Base-by-base conservation (phyloP, 2,113 vertebrate species). In the Cheilinus undulatus region DNA sequence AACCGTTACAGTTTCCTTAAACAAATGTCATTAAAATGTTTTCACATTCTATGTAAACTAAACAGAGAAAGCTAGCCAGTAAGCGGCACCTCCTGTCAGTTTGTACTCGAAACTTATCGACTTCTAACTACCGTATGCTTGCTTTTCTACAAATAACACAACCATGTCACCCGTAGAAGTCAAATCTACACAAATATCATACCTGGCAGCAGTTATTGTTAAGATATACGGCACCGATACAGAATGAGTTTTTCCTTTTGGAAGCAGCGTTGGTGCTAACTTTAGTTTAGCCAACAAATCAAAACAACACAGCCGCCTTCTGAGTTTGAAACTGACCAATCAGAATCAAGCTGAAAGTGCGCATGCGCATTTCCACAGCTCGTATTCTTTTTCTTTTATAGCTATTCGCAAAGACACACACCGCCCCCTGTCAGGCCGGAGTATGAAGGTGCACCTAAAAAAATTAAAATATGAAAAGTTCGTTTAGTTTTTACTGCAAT, bases 301-400 rank as follows among this genome's bases (percentile, higher is more conserved):
- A 68, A 40, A 78, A 73, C 23, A 78, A 24, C 45, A 67, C 30
- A 17, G 22, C 38, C 84, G 87, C 87, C 73, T 70, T 71, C 64
- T 52, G 2, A 22, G 61, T 89, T 90, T 88, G 50, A 92, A 92
- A 85, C 40, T 0, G 13, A 36, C 89, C 86, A 86, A 87, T 76
- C 60, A 1, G 43, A 42, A 14, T 19, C 1, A 27, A 65, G 26
- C 14, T 12, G 0, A 2, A 9, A 20, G 4, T 48, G 74, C 79
- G 7, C 84, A 75, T 77, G 78, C 82, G 84, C 28, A n/a, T 17
- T n/a, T 7, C 7, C 13, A 2, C 4, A 2, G 17, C 19, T 7
- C n/a, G 4, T 7, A n/a, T n/a, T 20, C 42, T 45, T 45, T 17
- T 42, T 42, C 17, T 19, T 19, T 11, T 7, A 6, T 42, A 5